A percentile compares a stretch with the other conserved stretches of the same genome.
Evolutionary conservation across 2,888 invertebrate genomes (phyloP).

Genomic region (Celastrina argiolus): DNA sequence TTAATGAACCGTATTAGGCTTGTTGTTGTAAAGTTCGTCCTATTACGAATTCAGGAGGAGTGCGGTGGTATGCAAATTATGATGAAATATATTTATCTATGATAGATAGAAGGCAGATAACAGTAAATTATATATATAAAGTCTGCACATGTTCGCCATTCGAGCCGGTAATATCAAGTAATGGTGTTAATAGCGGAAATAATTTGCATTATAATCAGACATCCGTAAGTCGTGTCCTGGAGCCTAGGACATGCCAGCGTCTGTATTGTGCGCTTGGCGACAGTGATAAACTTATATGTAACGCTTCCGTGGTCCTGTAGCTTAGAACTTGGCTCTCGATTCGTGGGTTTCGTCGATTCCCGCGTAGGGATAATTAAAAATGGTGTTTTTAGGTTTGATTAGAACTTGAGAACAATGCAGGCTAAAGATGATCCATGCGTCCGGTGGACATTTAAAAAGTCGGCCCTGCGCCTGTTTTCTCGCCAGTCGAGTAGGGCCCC

Average conservation of each 20-base stretch:
- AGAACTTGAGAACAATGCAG: too few species aligned
- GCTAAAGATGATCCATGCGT: too few species aligned
- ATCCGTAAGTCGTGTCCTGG: not conserved
- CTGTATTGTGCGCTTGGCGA: not conserved
- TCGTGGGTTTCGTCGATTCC: too few species aligned
- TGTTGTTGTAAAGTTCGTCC: not conserved
- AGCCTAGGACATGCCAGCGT: not conserved
- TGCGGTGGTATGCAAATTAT: not conserved
- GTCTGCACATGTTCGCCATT: not conserved
- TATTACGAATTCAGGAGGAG: not conserved
- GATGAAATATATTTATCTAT: conserved; percentile 5
- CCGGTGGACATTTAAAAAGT: too few species aligned
- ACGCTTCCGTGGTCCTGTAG: too few species aligned
- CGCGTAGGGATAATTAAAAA: too few species aligned
- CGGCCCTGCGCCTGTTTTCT: too few species aligned
- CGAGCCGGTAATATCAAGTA: not conserved
- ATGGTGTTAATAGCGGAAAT: conserved; percentile 9
- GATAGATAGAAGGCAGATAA: not conserved
- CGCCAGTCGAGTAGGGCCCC: too few species aligned
- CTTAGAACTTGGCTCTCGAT: too few species aligned
- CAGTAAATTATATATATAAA: conserved; percentile 17
- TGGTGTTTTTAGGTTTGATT: too few species aligned
- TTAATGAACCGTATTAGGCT: not conserved
- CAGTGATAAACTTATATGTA: too few species aligned
- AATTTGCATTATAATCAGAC: conserved; percentile 3